Base-by-base conservation (phyloP, 1,140 invertebrate genomes). In the Coenobita brevimanus region DNA sequence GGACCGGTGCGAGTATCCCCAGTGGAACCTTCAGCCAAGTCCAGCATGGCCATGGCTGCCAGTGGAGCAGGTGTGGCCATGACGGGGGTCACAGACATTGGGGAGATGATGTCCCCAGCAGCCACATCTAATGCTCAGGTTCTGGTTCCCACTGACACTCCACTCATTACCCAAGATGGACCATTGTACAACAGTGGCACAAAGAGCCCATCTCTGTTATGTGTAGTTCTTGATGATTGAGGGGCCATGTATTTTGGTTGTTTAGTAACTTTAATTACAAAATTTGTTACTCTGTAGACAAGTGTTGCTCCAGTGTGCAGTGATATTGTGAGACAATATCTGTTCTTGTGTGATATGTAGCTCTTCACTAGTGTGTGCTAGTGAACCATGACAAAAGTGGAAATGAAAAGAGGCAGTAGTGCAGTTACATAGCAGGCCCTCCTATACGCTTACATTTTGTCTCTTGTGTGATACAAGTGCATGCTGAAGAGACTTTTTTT, bases 401-500 rank as follows among this genome's bases (percentile, higher is more conserved):
- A 88, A 78, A 88, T 36, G 86, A 88, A 73, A 54, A 82, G 79
- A 82, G 79, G 86, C 78, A 82, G 81, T 82, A 88, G 86, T 88
- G 79, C 78, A 81, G 86, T 82, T 88, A 82, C 69, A 82, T 75
- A 88, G 86, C 86, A 88, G 86, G 86, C 79, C 86, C 86, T 88
- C 86, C 86, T 88, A 88, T 88, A 88, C 86, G 86, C 86, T 88
- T 88, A 88, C 69, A 71, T 82, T 88, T 88, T 60, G 86, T 88
- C 86, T 88, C 86, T 88, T 81, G 86, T 88, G 86, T 88, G 86
- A 88, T 88, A 88, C 84, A 88, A 88, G 79, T 88, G 86, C 86
- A 88, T 88, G 86, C 86, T 88, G 79, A 88, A 82, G 79, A 88
- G 84, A 87, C 84, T 80, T 87, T 87, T 73, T 82, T 38, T 67